Percentiles rank a stretch among this genome's conserved stretches.
These are phyloP conservation scores for Cephus nigrinus DNA, from an alignment of 2,888 invertebrate species.

Conservation along the genomic window DNA sequence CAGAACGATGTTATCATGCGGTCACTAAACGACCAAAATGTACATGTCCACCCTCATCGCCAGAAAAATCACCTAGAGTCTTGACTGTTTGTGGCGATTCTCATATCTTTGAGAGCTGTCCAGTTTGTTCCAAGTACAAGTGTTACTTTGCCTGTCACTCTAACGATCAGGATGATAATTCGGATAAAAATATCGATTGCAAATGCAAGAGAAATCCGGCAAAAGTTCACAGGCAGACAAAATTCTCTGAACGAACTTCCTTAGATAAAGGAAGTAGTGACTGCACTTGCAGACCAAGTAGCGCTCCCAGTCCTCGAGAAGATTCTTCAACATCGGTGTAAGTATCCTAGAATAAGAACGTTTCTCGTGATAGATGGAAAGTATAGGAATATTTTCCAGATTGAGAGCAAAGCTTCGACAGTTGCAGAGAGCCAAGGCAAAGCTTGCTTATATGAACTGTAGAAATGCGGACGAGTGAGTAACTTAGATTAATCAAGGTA, in stretches of 20 bases:
- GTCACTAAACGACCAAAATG: slow-evolving; percentile 24
- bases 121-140: slow-evolving; percentile 55
- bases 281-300: slow-evolving; percentile 31
- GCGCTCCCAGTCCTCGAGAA: slow-evolving; percentile 32
- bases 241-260: slow-evolving; percentile 17
- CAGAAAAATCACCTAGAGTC: slow-evolving; percentile 22
- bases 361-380: not conserved
- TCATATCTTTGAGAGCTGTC: slow-evolving; percentile 50
- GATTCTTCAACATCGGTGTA: slow-evolving; percentile 36
- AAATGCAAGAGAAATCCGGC: slow-evolving; percentile 16
- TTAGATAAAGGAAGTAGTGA: slow-evolving; percentile 22
- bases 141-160: slow-evolving; percentile 48
- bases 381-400: slow-evolving; percentile 25
- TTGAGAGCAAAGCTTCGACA: slow-evolving; percentile 36
- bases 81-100: slow-evolving; percentile 28
- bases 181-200: slow-evolving; percentile 2
- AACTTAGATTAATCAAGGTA: not conserved
- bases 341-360: slow-evolving; percentile 17
- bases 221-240: slow-evolving; percentile 23
- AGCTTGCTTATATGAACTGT: slow-evolving; percentile 23
- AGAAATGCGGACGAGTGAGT: slow-evolving; percentile 35
- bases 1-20: slow-evolving; percentile 38
- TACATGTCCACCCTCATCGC: slow-evolving; percentile 16
- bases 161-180: slow-evolving; percentile 11
- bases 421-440: slow-evolving; percentile 32